Conservation (phyloP, 2,797 vertebrate genomes). For the Epinephelus malabaricus region DNA sequence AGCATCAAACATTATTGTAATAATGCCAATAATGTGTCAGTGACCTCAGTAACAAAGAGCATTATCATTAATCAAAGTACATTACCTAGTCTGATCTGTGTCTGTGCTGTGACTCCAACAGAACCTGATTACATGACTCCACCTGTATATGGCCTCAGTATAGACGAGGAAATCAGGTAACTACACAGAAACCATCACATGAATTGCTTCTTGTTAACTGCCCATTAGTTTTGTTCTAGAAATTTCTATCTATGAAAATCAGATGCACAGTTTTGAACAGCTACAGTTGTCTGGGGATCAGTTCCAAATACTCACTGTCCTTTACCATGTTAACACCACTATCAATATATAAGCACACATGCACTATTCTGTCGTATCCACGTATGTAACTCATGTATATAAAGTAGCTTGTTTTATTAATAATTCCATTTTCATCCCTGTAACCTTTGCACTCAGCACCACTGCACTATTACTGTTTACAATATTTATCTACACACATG, state of each 20-base stretch:
- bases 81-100: neutral
- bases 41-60: neutral
- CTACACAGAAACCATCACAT: neutral
- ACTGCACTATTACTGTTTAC: too few species aligned
- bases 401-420: too few species aligned
- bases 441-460: too few species aligned
- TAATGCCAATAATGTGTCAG: neutral
- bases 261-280: neutral
- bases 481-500: too few species aligned
- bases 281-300: neutral
- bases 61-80: neutral
- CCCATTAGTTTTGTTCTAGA: too few species aligned
- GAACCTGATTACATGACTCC: constrained; percentile 48
- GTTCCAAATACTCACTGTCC: neutral
- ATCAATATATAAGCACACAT: too few species aligned
- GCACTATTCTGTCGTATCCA: too few species aligned
- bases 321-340: too few species aligned
- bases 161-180: constrained; percentile 78
- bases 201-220: neutral
- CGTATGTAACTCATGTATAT: too few species aligned
- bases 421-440: too few species aligned
- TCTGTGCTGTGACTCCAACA: constrained; percentile 52
- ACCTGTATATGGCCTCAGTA: constrained; percentile 53
- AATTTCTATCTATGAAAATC: too few species aligned
- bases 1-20: neutral